Base-by-base conservation (phyloP, 2,888 invertebrate genomes). In the Uropetala carovei region DNA sequence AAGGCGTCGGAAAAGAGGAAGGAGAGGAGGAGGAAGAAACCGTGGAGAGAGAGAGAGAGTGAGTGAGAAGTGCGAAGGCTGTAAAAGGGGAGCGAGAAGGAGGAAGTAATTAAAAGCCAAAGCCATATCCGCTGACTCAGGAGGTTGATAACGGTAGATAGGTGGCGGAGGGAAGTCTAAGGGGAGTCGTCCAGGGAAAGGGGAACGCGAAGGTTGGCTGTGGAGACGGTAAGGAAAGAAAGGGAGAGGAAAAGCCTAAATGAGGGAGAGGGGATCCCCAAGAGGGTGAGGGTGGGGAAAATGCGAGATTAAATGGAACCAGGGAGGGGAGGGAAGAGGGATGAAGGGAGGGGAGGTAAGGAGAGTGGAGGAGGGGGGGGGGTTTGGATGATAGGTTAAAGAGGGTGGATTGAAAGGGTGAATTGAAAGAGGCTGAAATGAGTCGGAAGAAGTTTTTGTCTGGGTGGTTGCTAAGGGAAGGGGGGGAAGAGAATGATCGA, bases 31-130 rank as follows among this genome's bases (percentile, higher is more conserved):
- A 30, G 16, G 18, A 16, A 56, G 43, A 30, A n/a, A 16, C 18
- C 16, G 60, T 0, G 16, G 16, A 60, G 82, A 14, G 10, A 16
- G 16, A 2, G 30, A 13, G 89, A 43, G 16, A 43, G 43, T 10
- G 64, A 16, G 89, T 16, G 4, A 30, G 86, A 64, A 64, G 59
- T 85, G 85, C 22, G 18, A 85, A 60, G 86, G 30, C 57, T 59
- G 86, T 60, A 59, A 30, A 86, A 30, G 30, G 59, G 86, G 27
- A 27, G 30, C 56, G 9, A 16, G 85, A 64, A 27, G 64, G 89
- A 64, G 89, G 89, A 89, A 89, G 89, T 89, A 89, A 89, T 89
- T 89, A 89, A 89, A 89, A 89, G 89, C 86, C 86, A 86, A 86
- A 86, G 86, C 89, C 89, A 89, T 89, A 89, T 89, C 89, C 89